Percentiles rank a stretch among this genome's conserved stretches.
phyloP scores from a whole-genome alignment of 2,888 invertebrate genomes.

The Trisateles emortualis region DNA sequence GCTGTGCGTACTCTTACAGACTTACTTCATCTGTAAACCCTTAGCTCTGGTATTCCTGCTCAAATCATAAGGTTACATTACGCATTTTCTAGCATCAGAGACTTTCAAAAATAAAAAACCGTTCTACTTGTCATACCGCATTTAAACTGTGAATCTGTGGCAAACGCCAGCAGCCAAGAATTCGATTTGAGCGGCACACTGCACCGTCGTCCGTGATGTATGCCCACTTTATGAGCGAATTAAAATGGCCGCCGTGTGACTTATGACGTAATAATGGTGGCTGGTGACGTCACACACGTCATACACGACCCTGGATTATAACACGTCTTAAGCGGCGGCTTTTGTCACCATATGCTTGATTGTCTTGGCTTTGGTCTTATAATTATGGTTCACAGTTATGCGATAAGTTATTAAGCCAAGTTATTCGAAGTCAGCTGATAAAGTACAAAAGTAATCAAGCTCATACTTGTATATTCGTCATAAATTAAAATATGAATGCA shows the following conservation, averaged over 20 bases:
- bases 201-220: slow-evolving; percentile 59
- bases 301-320: slow-evolving; percentile 26
- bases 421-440: too few relatives aligned
- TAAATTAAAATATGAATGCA: too few relatives aligned
- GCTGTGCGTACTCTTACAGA: too few relatives aligned
- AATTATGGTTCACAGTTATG: neutral
- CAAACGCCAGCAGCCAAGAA: slow-evolving; percentile 52
- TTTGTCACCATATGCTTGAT: neutral
- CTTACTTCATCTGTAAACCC: too few relatives aligned
- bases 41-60: too few relatives aligned
- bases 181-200: slow-evolving; percentile 59
- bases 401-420: too few relatives aligned
- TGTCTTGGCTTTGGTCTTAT: neutral
- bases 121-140: slow-evolving; percentile 1
- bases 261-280: slow-evolving; percentile 64
- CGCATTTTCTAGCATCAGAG: too few relatives aligned
- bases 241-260: slow-evolving; percentile 65
- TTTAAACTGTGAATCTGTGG: slow-evolving; percentile 6
- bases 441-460: too few relatives aligned
- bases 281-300: slow-evolving; percentile 31
- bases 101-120: neutral
- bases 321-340: slow-evolving; percentile 6
- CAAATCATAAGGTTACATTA: too few relatives aligned
- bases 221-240: slow-evolving; percentile 68
- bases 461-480: too few relatives aligned